Evolutionary conservation across 2,113 vertebrate species (phyloP), one percentile per base, ranked within the genome.

Genomic region (Trogon surrucura): DNA sequence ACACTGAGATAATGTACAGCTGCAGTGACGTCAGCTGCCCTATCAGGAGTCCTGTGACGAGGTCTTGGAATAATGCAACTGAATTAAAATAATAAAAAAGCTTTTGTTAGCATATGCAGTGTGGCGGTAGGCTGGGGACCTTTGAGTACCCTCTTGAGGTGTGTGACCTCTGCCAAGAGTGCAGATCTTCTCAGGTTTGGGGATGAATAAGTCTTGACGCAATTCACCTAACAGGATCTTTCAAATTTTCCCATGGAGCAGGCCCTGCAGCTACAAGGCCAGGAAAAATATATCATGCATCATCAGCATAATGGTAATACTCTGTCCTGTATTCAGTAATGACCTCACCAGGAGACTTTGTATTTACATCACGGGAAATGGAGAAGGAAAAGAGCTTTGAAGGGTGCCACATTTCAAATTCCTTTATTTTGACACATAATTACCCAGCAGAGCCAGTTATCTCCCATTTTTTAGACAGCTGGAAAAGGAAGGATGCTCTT

Each of bases 301-400:
- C 48, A 89, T 92, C 57, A 79, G 77, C 75, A 44, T 86, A 78
- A 86, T 67, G 48, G 45, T 88, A 74, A 81, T 67, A 48, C 12
- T 48, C 75, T 61, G 36, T 71, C 45, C 69, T 88, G 30, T 65
- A 51, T 41, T 90, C 16, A 50, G 72, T 75, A 96, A 67, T 69
- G 71, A 88, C 83, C 91, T 77, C 70, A 82, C 73, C 38, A 57
- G 75, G 64, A 84, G 72, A 57, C 57, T 75, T 64, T 0, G 0
- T 79, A 88, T 94, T 93, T 96, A 90, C 85, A 90, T 19, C 26
- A 71, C 50, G 45, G 82, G 51, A 92, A 86, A 51, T 70, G 44
- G 58, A 66, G 88, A 91, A 91, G 78, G 29, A 77, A 53, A 67
- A 74, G 69, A 84, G 21, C 34, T 38, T 78, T 91, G 67, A 83